Evolutionary conservation across 1,140 invertebrate species (phyloP).

Genomic region (Linepithema humile): DNA sequence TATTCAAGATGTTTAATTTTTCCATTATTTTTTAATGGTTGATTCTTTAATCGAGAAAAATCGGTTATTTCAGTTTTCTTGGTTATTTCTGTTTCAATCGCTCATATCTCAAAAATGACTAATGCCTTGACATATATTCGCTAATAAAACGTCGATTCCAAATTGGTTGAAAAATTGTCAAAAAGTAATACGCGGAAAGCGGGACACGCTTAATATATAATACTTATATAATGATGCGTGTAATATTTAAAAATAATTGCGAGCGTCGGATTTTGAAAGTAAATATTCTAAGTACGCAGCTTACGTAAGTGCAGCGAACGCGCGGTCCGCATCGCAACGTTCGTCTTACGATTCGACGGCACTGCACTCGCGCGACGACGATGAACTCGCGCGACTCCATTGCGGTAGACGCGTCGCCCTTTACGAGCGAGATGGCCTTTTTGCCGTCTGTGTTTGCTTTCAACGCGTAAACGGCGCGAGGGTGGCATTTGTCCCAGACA

Average conservation of each 20-base stretch:
- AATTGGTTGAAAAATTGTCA: no score
- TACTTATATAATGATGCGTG: neutral
- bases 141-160: no score
- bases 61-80: no score
- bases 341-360: neutral
- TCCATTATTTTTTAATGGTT: no score
- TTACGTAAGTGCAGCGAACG: slow-evolving; percentile 4
- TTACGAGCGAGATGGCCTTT: slow-evolving; percentile 69
- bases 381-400: neutral
- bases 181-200: no score
- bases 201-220: no score
- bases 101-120: no score
- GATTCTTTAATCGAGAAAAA: no score
- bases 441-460: slow-evolving; percentile 77
- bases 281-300: neutral
- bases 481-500: slow-evolving; percentile 73
- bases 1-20: no score
- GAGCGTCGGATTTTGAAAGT: neutral
- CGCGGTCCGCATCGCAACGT: neutral
- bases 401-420: slow-evolving; percentile 58
- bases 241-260: neutral
- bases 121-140: no score
- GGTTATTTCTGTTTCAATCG: no score
- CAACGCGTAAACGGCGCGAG: slow-evolving; percentile 68
- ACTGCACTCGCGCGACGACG: neutral